Base-by-base conservation (phyloP, 1,140 invertebrate genomes). In the Phenacoccus solenopsis region DNA sequence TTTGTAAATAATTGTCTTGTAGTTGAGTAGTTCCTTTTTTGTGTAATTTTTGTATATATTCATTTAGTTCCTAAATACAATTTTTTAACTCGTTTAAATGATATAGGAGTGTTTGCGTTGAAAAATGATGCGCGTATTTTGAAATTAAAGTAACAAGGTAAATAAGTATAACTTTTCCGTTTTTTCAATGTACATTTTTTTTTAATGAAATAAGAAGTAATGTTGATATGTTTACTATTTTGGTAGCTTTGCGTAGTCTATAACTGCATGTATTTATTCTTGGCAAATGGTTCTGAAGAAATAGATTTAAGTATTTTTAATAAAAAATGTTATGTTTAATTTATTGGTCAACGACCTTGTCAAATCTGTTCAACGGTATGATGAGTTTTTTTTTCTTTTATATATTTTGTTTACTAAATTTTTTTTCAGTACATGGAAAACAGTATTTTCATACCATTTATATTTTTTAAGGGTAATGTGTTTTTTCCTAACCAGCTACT, bases 401-500 rank as follows among this genome's bases (percentile, higher is more conserved):
- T 25, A 25, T 25, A 25, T 64, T 24, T 25, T 64, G 20, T 59
- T 20, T 59, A 59, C 5, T 59, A 59, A 59, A 59, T 20, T 20
- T 16, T 20, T 20, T 5, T 20, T 59, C 5, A 16, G 56, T 32
- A 32, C 16, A 9, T 4, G 56, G 56, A 59, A 64, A 64, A 24
- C 59, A 64, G 59, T 64, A 64, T 64, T 64, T 64, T 25, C 59
- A 24, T 64, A 64, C 59, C 59, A 64, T 59, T 4, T 59, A 9
- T 32, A 32, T 59, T 59, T 9, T 64, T 64, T 24, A 64, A 20
- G 22, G 59, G 22, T 64, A 10, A 64, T 64, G 9, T 64, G 21
- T 64, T 27, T 64, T 64, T 64, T 64, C 25, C 25, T 64, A 64
- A 64, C 59, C 56, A 24, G 59, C n/a, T n/a, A n/a, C n/a, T 16